Base-by-base conservation (phyloP, 2,888 invertebrate species). In the Cecidostiba fungosa region DNA sequence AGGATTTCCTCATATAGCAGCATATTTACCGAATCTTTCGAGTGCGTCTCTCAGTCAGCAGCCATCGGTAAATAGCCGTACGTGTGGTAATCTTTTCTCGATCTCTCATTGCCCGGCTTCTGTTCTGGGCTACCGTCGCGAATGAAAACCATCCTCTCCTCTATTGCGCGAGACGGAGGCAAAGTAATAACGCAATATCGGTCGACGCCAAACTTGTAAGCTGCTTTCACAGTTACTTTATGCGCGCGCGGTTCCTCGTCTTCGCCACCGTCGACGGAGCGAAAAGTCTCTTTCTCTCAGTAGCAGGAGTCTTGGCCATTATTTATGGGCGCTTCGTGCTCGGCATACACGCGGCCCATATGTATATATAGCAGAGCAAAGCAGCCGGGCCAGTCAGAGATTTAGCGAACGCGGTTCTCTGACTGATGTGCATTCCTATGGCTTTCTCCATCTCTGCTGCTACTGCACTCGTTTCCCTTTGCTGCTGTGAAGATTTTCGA, bases 271-370 rank as follows among this genome's bases (percentile, higher is more conserved):
- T 16, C 19, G 54, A 70, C 76, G 78, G 73, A 84, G 29, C 47
- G 80, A 43, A 77, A 66, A 85, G 19, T 79, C 70, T 66, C 43
- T 72, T 14, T 50, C 82, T 69, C 73, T 62, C 23, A 39, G 69
- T 43, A 3, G 16, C 36, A 3, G n/a, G 10, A 32, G 69, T 70
- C 69, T 80, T 23, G 47, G 54, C 88, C 87, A 89, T 91, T 92
- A 92, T 92, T 92, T 92, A 92, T 91, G 90, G 91, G 87, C 79
- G 79, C 87, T 89, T 90, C 92, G 92, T 92, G 92, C 89, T 81
- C 77, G 81, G 91, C 90, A 92, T 92, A 91, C 88, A 91, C 89
- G 79, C 89, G 90, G 87, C 89, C 83, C 69, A 84, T 87, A 87
- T 85, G 84, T 47, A 78, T 36, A 26, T 14, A 54, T 6, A 47